These are phyloP conservation scores for Cheilosia pagana DNA, from an alignment of 2,888 invertebrate genomes.

Conservation along the genomic window DNA sequence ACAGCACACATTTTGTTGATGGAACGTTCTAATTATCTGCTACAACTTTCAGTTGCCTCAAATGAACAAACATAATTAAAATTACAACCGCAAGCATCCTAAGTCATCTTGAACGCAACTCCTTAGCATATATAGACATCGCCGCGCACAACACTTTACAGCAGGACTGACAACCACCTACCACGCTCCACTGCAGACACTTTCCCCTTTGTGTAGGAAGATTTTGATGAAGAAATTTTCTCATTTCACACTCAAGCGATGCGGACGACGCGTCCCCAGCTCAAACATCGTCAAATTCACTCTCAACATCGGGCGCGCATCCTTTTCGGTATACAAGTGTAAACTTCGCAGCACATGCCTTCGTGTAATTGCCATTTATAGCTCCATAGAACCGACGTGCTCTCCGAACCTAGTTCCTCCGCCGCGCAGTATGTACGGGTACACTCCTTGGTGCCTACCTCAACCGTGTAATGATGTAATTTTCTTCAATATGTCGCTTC, in stretches of 20 bases:
- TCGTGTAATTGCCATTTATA: slow-evolving; percentile 64
- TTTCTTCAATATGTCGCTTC: slow-evolving; percentile 62
- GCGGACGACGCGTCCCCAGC: slow-evolving; percentile 20
- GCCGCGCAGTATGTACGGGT: not conserved
- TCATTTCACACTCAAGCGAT: slow-evolving; percentile 47
- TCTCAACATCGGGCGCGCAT: slow-evolving; percentile 39
- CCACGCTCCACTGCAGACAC: not conserved
- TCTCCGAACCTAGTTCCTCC: slow-evolving; percentile 19
- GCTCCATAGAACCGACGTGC: slow-evolving; percentile 24
- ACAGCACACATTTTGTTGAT: not conserved
- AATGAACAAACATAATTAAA: slow-evolving; percentile 26
- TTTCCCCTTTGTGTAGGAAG: slow-evolving; percentile 10
- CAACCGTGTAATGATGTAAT: slow-evolving; percentile 73
- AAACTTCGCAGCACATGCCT: slow-evolving; percentile 57
- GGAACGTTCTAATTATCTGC: not conserved
- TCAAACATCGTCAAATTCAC: slow-evolving; percentile 50
- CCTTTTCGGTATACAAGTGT: slow-evolving; percentile 28
- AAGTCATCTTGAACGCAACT: slow-evolving; percentile 14
- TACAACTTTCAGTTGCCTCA: not conserved
- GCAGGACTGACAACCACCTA: slow-evolving; percentile 2
- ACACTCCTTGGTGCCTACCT: slow-evolving; percentile 55
- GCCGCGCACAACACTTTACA: not conserved
- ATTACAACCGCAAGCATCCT: slow-evolving; percentile 18
- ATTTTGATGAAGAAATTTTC: slow-evolving; percentile 70
- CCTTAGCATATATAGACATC: not conserved